Evolutionary conservation across 2,797 vertebrate species (phyloP).

Genomic region (Meriones psammophilus): DNA sequence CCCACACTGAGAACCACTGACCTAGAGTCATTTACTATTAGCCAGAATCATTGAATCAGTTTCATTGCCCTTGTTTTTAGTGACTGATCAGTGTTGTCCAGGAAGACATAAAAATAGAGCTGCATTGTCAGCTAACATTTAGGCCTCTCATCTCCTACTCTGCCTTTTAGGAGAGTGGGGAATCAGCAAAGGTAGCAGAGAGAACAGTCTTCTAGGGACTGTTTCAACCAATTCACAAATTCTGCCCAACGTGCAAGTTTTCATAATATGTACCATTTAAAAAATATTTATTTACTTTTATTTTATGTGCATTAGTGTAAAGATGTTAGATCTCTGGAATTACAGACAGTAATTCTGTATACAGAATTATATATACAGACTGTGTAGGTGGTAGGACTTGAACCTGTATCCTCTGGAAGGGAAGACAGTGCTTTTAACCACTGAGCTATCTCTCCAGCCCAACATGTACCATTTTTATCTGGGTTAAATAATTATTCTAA

Average conservation of each 20-base stretch:
- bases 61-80: conserved; percentile 44
- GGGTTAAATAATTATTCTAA: conserved; percentile 31
- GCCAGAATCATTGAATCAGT: neutral
- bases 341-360: too few species aligned
- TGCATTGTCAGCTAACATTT: neutral
- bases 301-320: too few species aligned
- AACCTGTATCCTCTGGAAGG: too few species aligned
- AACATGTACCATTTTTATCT: neutral
- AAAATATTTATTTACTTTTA: too few species aligned
- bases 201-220: neutral
- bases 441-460: too few species aligned
- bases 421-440: too few species aligned
- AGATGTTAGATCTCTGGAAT: too few species aligned
- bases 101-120: neutral
- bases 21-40: neutral
- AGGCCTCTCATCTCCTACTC: neutral
- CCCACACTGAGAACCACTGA: neutral
- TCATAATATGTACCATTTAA: neutral
- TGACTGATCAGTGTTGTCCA: conserved; percentile 17
- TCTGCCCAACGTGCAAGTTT: conserved; percentile 36
- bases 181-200: neutral
- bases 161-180: neutral
- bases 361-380: too few species aligned
- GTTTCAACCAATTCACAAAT: neutral
- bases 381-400: too few species aligned